Base-by-base conservation (phyloP, 2,113 vertebrate genomes). In the Cyprinodon brontotheroides region DNA sequence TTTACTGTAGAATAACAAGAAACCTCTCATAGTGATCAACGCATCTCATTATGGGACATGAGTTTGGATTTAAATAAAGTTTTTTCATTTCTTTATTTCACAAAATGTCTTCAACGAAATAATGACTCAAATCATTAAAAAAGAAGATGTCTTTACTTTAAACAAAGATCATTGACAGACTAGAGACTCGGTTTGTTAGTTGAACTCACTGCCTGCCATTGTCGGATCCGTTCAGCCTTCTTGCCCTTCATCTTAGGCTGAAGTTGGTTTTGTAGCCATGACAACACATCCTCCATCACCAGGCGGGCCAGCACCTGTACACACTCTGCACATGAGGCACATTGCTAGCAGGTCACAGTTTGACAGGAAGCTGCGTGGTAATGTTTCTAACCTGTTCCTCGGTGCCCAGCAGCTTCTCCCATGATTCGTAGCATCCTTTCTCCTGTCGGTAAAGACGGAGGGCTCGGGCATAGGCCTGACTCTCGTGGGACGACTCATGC, bases 281-380 rank as follows among this genome's bases (percentile, higher is more conserved):
- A 95, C 73, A 97, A 91, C 63, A 97, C 93, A 2, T 98, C 96
- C 84, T 97, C 96, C 96, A 98, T 97, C 85, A 97, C 95, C 84
- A 96, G 93, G 84, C 94, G 95, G 48, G 96, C 95, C 82, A 98
- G 88, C 81, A 93, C 93, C 94, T 94, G 41, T 6, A 12, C 48
- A 75, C 57, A 72, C 41, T 48, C 10, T 12, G 14, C 10, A 59
- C 61, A 53, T 63, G 61, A 8, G 63, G 61, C 40, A 66, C 63
- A 29, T 11, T 13, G 9, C 64, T 0, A 1, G 17, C 63, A 22
- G 15, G 15, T 14, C 61, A 38, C 4, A 20, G 43, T 48, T 29
- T 10, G 11, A 61, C 13, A 37, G 38, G 61, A 61, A 41, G 29
- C 13, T 70, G 62, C 10, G 15, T 22, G 64, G 22, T 1, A 47